Conservation (phyloP, 2,113 vertebrate genomes). For the Cnemophilus loriae region DNA sequence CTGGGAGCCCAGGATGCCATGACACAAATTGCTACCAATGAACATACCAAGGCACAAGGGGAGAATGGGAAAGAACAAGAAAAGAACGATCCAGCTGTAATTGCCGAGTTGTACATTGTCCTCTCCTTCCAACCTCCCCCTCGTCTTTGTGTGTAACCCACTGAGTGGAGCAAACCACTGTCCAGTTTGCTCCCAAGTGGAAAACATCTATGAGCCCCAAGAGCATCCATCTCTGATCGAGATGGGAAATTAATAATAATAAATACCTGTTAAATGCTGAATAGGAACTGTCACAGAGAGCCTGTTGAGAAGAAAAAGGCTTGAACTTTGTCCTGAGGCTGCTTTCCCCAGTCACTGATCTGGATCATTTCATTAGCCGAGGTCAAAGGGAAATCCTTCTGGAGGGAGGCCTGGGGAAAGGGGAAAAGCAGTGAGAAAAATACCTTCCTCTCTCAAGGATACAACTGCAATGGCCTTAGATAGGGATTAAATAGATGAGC, state of each 20-base stretch:
- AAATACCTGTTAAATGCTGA: neutral
- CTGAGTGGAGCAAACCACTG: no score
- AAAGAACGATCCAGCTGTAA: neutral
- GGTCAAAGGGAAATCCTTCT: neutral
- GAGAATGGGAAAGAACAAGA: neutral
- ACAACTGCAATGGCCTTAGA: neutral
- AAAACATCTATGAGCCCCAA: neutral
- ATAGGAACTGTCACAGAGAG: neutral
- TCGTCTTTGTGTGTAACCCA: neutral
- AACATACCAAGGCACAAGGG: neutral
- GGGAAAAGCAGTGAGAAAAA: neutral
- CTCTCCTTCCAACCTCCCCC: neutral
- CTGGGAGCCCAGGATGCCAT: neutral
- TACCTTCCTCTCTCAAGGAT: neutral
- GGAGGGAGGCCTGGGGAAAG: neutral
- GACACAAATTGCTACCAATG: neutral
- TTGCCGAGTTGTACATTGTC: neutral
- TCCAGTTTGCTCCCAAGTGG: neutral
- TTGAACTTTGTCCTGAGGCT: constrained; percentile 15
- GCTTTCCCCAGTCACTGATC: neutral
- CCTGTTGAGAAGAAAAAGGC: neutral
- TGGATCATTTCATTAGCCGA: neutral
- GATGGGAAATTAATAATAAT: neutral
- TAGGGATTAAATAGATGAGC: neutral
- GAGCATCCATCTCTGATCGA: neutral